Percentiles rank a stretch among this genome's conserved stretches.
Evolutionary conservation across 1,140 invertebrate species (phyloP).

Genomic region (Diorhabda carinulata): DNA sequence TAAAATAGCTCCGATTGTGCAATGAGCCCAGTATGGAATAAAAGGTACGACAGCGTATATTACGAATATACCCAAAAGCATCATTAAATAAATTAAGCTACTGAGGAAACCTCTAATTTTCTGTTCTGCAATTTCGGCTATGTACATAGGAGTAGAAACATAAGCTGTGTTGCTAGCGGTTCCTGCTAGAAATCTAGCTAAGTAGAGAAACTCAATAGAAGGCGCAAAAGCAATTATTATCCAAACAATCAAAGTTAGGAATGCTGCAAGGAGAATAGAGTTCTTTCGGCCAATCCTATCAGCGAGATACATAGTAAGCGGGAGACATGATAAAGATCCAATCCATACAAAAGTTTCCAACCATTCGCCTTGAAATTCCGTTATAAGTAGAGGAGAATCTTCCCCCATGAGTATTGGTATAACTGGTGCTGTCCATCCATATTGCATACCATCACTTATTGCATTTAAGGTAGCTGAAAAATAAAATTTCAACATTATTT

Average conservation of each 20-base stretch:
- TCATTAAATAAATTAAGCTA: constrained; percentile 39
- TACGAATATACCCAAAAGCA: constrained; percentile 37
- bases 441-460: constrained; percentile 42
- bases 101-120: constrained; percentile 40
- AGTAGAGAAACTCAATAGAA: constrained; percentile 49
- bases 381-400: constrained; percentile 41
- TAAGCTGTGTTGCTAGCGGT: constrained; percentile 31
- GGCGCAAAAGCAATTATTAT: constrained; percentile 51
- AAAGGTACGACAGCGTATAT: constrained; percentile 38
- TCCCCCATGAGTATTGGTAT: constrained; percentile 50
- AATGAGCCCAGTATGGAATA: constrained; percentile 16
- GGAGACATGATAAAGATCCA: constrained; percentile 58
- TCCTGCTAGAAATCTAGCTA: constrained; percentile 47
- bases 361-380: constrained; percentile 53
- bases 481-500: not conserved
- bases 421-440: constrained; percentile 62
- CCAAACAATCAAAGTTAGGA: constrained; percentile 63
- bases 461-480: constrained; percentile 39
- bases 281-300: constrained; percentile 62
- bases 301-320: constrained; percentile 52
- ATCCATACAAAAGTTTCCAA: constrained; percentile 59
- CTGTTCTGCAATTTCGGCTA: constrained; percentile 43
- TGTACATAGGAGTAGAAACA: constrained; percentile 42
- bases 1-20: constrained; percentile 32
- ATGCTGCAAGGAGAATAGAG: constrained; percentile 54